These are phyloP conservation scores for Pseudopodoces humilis DNA, from an alignment of 2,113 vertebrate genomes.

Conservation along the genomic window DNA sequence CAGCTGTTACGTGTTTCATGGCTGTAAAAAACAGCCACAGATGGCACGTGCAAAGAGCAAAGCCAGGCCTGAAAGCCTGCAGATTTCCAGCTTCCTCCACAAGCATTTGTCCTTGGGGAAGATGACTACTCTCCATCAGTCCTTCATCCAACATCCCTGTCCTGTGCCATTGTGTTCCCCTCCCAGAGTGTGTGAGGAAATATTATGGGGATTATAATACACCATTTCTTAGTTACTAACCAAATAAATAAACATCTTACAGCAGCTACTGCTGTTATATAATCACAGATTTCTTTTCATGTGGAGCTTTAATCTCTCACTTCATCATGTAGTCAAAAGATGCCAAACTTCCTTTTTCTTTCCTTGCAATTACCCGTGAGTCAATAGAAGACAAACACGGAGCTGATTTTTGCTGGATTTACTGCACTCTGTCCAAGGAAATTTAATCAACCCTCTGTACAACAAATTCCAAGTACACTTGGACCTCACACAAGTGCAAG, in stretches of 20 bases:
- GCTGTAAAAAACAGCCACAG: neutral
- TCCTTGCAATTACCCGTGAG: neutral
- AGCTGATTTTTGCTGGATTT: neutral
- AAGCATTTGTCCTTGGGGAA: neutral
- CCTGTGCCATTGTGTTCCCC: too few relatives aligned
- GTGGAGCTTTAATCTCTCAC: neutral
- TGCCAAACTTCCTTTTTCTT: neutral
- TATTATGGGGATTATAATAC: neutral
- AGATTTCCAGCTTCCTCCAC: neutral
- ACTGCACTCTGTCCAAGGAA: neutral
- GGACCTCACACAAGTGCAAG: neutral
- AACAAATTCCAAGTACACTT: neutral
- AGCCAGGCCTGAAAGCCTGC: neutral
- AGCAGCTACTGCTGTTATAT: neutral
- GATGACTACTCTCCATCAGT: neutral
- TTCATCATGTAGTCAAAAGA: neutral
- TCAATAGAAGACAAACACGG: neutral
- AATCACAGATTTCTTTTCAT: neutral
- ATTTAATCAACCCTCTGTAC: neutral
- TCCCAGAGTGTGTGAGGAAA: fast-evolving
- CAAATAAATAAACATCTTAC: neutral
- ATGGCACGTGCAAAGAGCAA: neutral
- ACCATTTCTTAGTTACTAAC: neutral
- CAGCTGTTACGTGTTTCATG: neutral
- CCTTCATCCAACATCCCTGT: neutral